Percentiles rank a stretch among this genome's conserved stretches.
Evolutionary conservation across 2,888 invertebrate genomes (phyloP).

Genomic region (Luperina nickerlii): DNA sequence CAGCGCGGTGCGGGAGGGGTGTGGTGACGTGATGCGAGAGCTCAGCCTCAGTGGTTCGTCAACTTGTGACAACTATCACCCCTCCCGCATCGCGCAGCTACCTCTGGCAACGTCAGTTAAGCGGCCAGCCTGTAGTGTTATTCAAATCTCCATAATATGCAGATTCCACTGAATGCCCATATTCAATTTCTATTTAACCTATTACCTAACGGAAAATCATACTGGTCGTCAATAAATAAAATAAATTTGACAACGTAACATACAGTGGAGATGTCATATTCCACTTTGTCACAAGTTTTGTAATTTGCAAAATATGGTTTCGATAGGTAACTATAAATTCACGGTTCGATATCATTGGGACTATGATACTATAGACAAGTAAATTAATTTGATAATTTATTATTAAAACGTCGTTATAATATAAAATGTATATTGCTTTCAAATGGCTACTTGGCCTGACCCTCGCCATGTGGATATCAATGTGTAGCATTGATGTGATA

Average conservation of each 20-base stretch:
- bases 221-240: slow-evolving; percentile 31
- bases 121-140: neutral
- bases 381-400: slow-evolving; percentile 52
- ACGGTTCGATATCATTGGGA: slow-evolving; percentile 66
- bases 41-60: too few relatives aligned
- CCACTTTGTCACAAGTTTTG: slow-evolving; percentile 68
- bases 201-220: slow-evolving; percentile 1
- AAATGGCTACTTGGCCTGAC: slow-evolving; percentile 83
- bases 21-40: too few relatives aligned
- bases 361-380: slow-evolving; percentile 47
- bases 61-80: too few relatives aligned
- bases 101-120: too few relatives aligned
- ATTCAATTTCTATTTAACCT: neutral
- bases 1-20: too few relatives aligned
- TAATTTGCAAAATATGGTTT: slow-evolving; percentile 72
- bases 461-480: slow-evolving; percentile 80
- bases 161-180: neutral
- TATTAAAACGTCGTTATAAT: slow-evolving; percentile 41
- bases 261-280: slow-evolving; percentile 63
- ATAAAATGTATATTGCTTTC: slow-evolving; percentile 83
- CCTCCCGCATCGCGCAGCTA: too few relatives aligned
- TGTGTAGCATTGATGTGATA: slow-evolving; percentile 76
- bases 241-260: slow-evolving; percentile 15
- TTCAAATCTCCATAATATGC: neutral
- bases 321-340: slow-evolving; percentile 74